Conservation (phyloP, 2,797 vertebrate genomes). For the Serranus cabrilla region DNA sequence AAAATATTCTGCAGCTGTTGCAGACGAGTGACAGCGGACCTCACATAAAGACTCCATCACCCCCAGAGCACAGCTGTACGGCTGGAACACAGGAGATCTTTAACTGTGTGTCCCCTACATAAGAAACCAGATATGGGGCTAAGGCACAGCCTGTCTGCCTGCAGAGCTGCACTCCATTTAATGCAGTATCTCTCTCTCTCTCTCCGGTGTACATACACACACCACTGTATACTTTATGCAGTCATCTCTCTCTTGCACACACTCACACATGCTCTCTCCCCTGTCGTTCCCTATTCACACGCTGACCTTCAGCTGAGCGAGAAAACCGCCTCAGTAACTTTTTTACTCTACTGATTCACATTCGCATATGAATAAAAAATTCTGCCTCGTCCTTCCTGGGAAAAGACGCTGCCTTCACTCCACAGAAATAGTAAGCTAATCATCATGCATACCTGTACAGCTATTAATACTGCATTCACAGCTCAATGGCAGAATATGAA, state of each 20-base stretch:
- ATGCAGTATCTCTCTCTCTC: constrained; percentile 37
- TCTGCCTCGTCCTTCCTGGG: constrained; percentile 27
- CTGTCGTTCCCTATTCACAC: constrained; percentile 57
- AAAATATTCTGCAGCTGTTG: constrained; percentile 66
- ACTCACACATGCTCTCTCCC: constrained; percentile 3
- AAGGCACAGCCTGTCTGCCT: constrained; percentile 39
- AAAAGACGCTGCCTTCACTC: constrained; percentile 16
- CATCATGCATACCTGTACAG: constrained; percentile 15
- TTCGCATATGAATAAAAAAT: constrained; percentile 56
- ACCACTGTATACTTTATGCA: constrained; percentile 63
- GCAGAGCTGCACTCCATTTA: constrained; percentile 36
- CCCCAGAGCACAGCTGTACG: constrained; percentile 37
- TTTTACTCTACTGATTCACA: constrained; percentile 53
- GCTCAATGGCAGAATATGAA: neutral
- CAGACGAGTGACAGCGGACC: constrained; percentile 39
- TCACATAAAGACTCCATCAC: constrained; percentile 49
- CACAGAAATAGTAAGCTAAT: constrained; percentile 23
- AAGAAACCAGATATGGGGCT: constrained; percentile 65
- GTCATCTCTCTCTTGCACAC: constrained; percentile 34
- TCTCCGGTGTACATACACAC: constrained; percentile 17
- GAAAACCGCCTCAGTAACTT: constrained; percentile 64
- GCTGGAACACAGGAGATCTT: constrained; percentile 34
- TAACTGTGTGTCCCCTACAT: constrained; percentile 40
- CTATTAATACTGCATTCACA: constrained; percentile 41
- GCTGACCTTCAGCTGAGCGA: constrained; percentile 75